Evolutionary conservation across 2,113 vertebrate species (phyloP).

Genomic region (Chinchilla lanigera): DNA sequence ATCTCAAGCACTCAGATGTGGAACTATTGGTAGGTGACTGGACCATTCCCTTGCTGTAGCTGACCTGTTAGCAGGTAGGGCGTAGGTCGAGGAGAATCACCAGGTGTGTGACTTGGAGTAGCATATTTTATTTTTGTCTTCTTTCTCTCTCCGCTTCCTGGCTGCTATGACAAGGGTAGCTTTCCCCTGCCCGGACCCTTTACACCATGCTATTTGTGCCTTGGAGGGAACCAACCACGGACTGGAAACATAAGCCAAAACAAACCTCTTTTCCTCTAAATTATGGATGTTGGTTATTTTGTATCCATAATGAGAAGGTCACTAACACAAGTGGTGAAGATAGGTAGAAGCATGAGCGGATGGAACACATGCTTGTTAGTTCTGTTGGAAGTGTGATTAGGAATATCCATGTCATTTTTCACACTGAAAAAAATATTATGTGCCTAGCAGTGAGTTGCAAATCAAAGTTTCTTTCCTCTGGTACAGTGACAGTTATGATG

Average conservation of each 20-base stretch:
- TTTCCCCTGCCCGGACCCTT: not conserved
- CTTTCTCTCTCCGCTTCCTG: not conserved
- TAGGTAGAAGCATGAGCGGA: not conserved
- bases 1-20: not conserved
- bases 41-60: not conserved
- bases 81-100: not conserved
- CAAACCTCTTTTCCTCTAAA: not conserved
- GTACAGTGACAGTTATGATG: not conserved
- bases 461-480: not conserved
- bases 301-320: not conserved
- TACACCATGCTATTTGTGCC: not conserved
- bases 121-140: not conserved
- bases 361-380: not conserved
- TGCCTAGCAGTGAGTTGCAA: not conserved
- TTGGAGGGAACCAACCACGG: not conserved
- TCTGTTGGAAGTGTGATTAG: not conserved
- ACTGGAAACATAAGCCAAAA: not conserved
- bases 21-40: not conserved
- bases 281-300: not conserved
- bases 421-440: not conserved
- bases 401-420: not conserved
- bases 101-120: not conserved
- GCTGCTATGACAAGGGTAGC: not conserved
- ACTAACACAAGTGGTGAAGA: not conserved
- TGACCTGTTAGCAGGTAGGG: not conserved